A percentile compares a stretch with the other conserved stretches of the same genome.
phyloP scores from a whole-genome alignment of 2,888 invertebrate genomes.

The Mythimna ferrago region DNA sequence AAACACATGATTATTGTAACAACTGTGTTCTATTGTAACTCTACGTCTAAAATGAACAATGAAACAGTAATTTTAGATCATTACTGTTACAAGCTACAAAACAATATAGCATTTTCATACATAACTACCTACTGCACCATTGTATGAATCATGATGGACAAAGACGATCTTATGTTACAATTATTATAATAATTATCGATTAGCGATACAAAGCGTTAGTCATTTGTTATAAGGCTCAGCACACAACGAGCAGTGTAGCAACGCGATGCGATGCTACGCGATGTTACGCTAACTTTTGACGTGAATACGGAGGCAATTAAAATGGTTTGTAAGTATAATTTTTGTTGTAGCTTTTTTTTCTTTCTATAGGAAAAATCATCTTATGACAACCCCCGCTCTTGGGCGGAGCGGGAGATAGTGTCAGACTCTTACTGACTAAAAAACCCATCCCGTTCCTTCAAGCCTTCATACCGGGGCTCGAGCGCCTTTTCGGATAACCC shows the following conservation, averaged over 20 bases:
- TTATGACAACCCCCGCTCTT: too few species aligned
- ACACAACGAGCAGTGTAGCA: background rate
- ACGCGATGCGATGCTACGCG: background rate
- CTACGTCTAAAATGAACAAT: conserved; percentile 36
- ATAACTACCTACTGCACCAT: conserved; percentile 35
- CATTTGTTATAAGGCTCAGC: conserved; percentile 51
- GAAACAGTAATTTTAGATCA: conserved; percentile 47
- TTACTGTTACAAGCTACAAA: conserved; percentile 38
- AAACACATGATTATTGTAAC: conserved; percentile 1
- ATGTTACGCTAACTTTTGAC: background rate
- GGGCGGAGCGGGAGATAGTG: too few species aligned
- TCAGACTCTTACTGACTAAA: too few species aligned
- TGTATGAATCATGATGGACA: conserved; percentile 69
- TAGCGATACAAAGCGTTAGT: conserved; percentile 69
- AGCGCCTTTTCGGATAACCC: too few species aligned
- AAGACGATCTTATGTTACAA: conserved; percentile 68
- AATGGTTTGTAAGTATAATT: too few species aligned
- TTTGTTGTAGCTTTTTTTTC: too few species aligned
- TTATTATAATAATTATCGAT: conserved; percentile 73
- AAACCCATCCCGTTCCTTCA: too few species aligned
- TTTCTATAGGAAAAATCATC: too few species aligned
- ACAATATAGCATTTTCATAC: conserved; percentile 45
- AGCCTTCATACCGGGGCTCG: too few species aligned
- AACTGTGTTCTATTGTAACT: conserved; percentile 29
- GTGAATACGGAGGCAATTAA: too few species aligned